Evolutionary conservation across 2,797 vertebrate species (phyloP).

Genomic region (Anguilla marmorata): DNA sequence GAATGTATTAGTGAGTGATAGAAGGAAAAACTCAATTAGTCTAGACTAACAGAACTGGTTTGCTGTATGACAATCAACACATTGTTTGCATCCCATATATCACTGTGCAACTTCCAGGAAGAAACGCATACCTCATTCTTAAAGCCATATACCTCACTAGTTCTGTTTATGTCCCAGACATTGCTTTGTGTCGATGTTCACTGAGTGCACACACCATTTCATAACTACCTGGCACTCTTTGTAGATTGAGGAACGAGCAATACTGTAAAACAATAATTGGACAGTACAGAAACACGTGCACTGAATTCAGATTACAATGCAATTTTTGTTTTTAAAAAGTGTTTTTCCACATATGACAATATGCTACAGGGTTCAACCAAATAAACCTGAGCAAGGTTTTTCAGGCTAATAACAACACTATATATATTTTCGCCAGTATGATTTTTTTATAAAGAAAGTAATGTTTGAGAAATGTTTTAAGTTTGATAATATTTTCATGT

Average conservation of each 20-base stretch:
- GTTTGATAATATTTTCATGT: not conserved
- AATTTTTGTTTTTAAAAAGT: conserved; percentile 35
- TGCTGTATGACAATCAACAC: conserved; percentile 66
- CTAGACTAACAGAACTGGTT: conserved; percentile 1
- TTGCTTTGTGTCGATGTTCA: conserved; percentile 29
- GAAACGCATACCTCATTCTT: conserved; percentile 54
- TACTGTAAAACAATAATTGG: conserved; percentile 22
- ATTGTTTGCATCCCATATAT: not conserved
- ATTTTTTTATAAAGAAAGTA: not conserved
- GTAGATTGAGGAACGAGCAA: conserved; percentile 44
- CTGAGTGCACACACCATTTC: conserved; percentile 47
- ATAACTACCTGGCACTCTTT: conserved; percentile 43
- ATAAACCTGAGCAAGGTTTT: conserved; percentile 15
- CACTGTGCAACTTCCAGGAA: conserved; percentile 26
- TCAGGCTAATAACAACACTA: not conserved
- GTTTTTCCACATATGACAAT: not conserved
- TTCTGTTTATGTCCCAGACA: conserved; percentile 40
- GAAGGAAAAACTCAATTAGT: not conserved
- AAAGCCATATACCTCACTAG: conserved; percentile 44
- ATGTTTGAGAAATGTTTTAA: not conserved
- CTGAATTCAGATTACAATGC: conserved; percentile 22
- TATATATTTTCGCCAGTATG: not conserved
- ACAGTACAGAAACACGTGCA: conserved; percentile 32
- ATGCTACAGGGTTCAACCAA: conserved; percentile 19
- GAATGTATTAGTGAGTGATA: conserved; percentile 19